Percentiles rank a stretch among this genome's conserved stretches.
These are phyloP conservation scores for Pseudomyrmex sp. DNA, from an alignment of 1,140 invertebrate species.

Conservation along the genomic window DNA sequence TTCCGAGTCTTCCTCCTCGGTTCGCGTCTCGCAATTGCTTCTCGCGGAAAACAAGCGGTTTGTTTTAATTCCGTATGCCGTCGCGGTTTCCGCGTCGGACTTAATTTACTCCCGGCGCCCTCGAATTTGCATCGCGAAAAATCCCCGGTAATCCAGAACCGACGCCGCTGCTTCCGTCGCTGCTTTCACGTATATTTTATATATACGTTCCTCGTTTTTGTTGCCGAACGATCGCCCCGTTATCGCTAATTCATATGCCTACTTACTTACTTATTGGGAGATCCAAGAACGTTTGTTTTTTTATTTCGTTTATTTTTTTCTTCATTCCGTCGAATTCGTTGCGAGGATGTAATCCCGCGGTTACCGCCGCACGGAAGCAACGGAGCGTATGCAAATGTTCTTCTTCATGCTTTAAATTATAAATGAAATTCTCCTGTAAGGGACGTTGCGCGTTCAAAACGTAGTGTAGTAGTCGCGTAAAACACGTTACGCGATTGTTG, in stretches of 20 bases:
- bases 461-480: neutral
- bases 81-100: slow-evolving; percentile 27
- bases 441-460: slow-evolving; percentile 12
- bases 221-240: slow-evolving; percentile 5
- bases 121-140: slow-evolving; percentile 58
- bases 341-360: neutral
- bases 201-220: neutral
- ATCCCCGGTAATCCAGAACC: slow-evolving; percentile 38
- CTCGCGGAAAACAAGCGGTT: slow-evolving; percentile 17
- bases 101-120: slow-evolving; percentile 41
- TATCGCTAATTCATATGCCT: slow-evolving; percentile 19
- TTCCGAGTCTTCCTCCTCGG: slow-evolving; percentile 10
- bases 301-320: slow-evolving; percentile 12
- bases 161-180: neutral
- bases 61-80: slow-evolving; percentile 60
- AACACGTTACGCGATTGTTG: too few species aligned
- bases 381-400: slow-evolving; percentile 17
- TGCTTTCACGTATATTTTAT: neutral
- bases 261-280: slow-evolving; percentile 1
- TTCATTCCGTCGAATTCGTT: neutral
- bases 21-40: slow-evolving; percentile 26
- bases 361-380: neutral
- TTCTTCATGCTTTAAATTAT: slow-evolving; percentile 48
- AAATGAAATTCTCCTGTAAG: slow-evolving; percentile 44
- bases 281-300: neutral